Base-by-base conservation (phyloP, 1,140 invertebrate genomes). In the Polypedilum vanderplanki region DNA sequence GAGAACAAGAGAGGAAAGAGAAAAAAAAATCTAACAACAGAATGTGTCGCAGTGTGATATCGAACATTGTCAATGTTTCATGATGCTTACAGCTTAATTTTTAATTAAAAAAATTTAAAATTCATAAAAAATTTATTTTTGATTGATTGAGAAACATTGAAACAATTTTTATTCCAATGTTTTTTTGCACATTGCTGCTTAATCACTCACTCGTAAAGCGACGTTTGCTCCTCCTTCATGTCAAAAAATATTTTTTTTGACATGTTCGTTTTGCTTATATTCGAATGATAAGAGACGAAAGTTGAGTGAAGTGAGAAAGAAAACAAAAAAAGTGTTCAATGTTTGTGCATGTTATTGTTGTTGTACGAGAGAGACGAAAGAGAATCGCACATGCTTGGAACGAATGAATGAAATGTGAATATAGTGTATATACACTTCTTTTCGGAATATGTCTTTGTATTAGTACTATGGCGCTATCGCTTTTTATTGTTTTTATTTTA, bases 401-500 rank as follows among this genome's bases (percentile, higher is more conserved):
- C 12, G 46, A 57, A n/a, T 15, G n/a, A 57, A 57, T n/a, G 46
- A 57, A n/a, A 33, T 33, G 24, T 33, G 24, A 33, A 33, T 5
- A 33, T 33, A 33, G 24, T 33, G 5, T 33, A 5, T 33, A 33
- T 33, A 33, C 24, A 33, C 24, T 33, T 33, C 24, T 33, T 15
- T 12, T n/a, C 46, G 3, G 46, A 4, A 12, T 57, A 12, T 57
- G 46, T 57, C 12, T 4, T n/a, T 57, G 46, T 57, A 57, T 57
- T 57, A 15, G 46, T 57, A 57, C 24, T 57, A 57, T 57, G 46
- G 46, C 46, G 46, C 46, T 57, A 57, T 57, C 46, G 46, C 12
- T 57, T 57, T 57, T 57, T 57, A 57, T 57, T 57, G 46, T 57
- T 57, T 57, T 57, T 57, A 57, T 57, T 57, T 57, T 57, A 57